phyloP scores from a whole-genome alignment of 1,140 invertebrate genomes.

The Euglossa dilemma region DNA sequence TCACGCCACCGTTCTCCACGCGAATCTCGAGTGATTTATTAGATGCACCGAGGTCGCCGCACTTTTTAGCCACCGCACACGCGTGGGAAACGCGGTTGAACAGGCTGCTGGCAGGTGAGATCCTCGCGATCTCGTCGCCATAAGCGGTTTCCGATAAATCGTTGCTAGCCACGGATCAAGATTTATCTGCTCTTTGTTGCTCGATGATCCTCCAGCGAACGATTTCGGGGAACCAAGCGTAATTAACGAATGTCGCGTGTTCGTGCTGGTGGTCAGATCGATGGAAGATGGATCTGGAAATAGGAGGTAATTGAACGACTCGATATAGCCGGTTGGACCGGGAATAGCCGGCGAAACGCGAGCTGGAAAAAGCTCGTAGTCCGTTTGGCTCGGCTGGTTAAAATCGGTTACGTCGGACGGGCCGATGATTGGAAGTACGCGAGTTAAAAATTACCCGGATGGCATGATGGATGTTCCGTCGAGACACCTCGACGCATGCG shows the following conservation, averaged over 20 bases:
- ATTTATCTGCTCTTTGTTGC: slow-evolving; percentile 13
- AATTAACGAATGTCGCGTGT: neutral
- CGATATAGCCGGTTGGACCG: neutral
- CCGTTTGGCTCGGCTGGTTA: neutral
- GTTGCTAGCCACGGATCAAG: neutral
- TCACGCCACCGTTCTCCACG: slow-evolving; percentile 7
- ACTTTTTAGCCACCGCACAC: neutral
- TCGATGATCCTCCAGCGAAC: neutral
- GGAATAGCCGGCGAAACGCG: neutral
- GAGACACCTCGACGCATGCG: neutral
- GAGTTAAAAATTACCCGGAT: neutral
- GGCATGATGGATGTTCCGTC: neutral
- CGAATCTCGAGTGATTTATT: slow-evolving; percentile 24
- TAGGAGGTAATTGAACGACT: neutral
- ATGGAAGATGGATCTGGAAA: no score
- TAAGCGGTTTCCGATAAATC: slow-evolving; percentile 2
- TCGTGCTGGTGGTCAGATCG: neutral
- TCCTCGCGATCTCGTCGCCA: neutral
- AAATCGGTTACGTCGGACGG: neutral
- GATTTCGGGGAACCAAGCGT: neutral
- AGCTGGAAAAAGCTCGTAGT: neutral
- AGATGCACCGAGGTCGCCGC: neutral
- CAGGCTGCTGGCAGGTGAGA: neutral
- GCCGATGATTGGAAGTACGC: neutral
- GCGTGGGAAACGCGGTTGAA: slow-evolving; percentile 8